Base-by-base conservation (phyloP, 2,113 vertebrate species). In the Perca flavescens region DNA sequence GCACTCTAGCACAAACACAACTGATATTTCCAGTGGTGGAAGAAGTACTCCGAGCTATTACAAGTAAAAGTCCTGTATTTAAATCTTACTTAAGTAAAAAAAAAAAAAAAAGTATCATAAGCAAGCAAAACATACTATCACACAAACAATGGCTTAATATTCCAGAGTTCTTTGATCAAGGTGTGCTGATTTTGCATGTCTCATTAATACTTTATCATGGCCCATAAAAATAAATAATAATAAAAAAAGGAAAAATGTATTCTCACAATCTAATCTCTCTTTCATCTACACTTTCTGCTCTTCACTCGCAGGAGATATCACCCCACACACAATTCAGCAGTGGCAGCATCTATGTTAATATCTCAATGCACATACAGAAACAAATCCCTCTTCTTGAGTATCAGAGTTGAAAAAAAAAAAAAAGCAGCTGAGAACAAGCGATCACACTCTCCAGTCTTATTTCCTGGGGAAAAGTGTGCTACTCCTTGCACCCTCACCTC, bases 311-410 rank as follows among this genome's bases (percentile, higher is more conserved):
- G 46, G 47, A 68, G 65, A 79, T 74, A 67, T 65, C 52, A 14
- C n/a, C 46, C 14, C 60, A 16, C 36, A n/a, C 50, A 70, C 34
- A 21, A 70, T 21, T 19, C 71, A 77, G 56, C 57, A 36, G 72
- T 61, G n/a, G 74, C 58, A 40, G 62, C 31, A 49, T 77, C 70
- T 82, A 28, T 54, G 69, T 74, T 86, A 79, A 83, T 88, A 81
- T 79, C 71, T 84, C 69, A 50, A 49, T 40, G 56, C 74, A 62
- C 76, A 79, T n/a, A 58, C 28, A 53, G 56, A 65, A 31, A 73
- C 85, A 87, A 85, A 91, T 84, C 74, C 86, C 67, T 47, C 80
- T 21, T 31, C 74, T 76, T 58, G 60, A 87, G 81, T 11, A 43
- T 74, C 47, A 17, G 58, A 69, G 79, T 81, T 58, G 54, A 60